Evolutionary conservation across 2,888 invertebrate genomes (phyloP).

Genomic region (Euspilapteryx auroguttella): DNA sequence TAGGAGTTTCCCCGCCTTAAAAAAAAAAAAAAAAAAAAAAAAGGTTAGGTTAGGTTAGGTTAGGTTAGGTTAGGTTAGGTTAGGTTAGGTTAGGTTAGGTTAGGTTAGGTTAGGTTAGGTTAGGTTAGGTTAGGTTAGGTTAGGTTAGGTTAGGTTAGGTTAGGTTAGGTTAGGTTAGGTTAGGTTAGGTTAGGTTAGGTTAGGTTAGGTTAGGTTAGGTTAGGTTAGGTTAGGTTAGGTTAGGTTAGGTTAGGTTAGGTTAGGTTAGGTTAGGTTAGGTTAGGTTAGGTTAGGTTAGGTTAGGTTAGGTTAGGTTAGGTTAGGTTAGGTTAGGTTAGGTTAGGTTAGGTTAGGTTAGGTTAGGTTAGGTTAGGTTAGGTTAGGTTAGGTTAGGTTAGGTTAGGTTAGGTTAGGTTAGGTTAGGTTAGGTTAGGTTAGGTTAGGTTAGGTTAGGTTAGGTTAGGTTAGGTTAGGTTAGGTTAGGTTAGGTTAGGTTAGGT

Average conservation of each 20-base stretch:
- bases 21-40: too few relatives aligned
- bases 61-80: constrained; percentile 4
- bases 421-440: constrained; percentile 4
- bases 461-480: constrained; percentile 4
- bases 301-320: constrained; percentile 4
- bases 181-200: constrained; percentile 4
- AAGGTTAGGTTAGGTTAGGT: too few relatives aligned
- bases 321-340: constrained; percentile 4
- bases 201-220: constrained; percentile 4
- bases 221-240: constrained; percentile 4
- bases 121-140: constrained; percentile 4
- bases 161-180: constrained; percentile 4
- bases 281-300: constrained; percentile 4
- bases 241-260: constrained; percentile 4
- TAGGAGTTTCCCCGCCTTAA: too few relatives aligned
- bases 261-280: constrained; percentile 4
- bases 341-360: constrained; percentile 4
- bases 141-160: constrained; percentile 4
- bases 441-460: constrained; percentile 4
- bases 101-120: constrained; percentile 4
- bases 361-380: constrained; percentile 4
- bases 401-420: constrained; percentile 4
- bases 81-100: constrained; percentile 4
- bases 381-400: constrained; percentile 4
- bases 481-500: constrained; percentile 3